phyloP scores from a whole-genome alignment of 35 echinoderm and acorn worm genomes.

The Acanthaster planci region DNA sequence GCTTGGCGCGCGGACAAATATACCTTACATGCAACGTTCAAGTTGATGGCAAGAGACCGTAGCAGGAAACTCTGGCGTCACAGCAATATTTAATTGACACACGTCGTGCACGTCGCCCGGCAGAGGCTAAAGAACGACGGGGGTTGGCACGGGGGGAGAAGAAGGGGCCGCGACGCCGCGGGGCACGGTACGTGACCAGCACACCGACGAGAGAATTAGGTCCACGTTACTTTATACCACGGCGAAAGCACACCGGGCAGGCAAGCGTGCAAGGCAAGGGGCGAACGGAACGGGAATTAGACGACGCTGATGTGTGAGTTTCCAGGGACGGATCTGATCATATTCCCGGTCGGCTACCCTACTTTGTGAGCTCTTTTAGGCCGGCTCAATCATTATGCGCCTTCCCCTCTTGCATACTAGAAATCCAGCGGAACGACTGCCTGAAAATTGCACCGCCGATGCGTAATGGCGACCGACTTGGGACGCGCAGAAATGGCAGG shows the following conservation, averaged over 20 bases:
- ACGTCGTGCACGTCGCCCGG: neutral
- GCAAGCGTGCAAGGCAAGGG: neutral
- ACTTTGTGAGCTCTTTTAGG: neutral
- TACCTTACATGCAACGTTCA: no score
- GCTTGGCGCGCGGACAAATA: no score
- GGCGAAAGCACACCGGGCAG: neutral
- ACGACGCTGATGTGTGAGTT: neutral
- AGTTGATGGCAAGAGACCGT: no score
- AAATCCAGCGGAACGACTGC: no score
- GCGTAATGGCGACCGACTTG: no score
- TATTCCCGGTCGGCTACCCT: neutral
- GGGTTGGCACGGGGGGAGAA: neutral
- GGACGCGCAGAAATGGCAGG: no score
- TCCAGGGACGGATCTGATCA: neutral
- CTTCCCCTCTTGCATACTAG: no score
- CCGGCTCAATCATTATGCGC: no score
- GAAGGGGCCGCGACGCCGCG: neutral
- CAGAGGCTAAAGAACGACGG: neutral
- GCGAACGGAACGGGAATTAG: slow-evolving; percentile 16
- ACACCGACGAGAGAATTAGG: slow-evolving; percentile 6
- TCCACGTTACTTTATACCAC: neutral
- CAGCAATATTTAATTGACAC: neutral
- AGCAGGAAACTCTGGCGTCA: neutral
- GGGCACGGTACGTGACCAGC: slow-evolving; percentile 20
- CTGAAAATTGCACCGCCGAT: no score